Evolutionary conservation across 1,140 invertebrate genomes (phyloP).

Genomic region (Metaphire vulgaris): DNA sequence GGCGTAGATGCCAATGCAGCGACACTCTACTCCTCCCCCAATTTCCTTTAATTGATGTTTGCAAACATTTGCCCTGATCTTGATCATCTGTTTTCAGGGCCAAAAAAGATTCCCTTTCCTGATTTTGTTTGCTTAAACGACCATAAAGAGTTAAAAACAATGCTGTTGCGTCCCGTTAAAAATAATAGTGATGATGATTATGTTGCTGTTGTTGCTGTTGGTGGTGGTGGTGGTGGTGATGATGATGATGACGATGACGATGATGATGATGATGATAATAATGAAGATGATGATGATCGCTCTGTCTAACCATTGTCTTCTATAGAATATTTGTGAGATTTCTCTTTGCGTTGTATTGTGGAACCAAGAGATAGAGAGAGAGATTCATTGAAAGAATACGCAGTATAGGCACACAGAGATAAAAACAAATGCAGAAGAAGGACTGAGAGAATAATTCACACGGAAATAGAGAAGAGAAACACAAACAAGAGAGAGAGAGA

Average conservation of each 20-base stretch:
- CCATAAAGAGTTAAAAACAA: not conserved
- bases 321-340: too few relatives aligned
- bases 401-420: too few relatives aligned
- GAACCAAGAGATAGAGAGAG: not conserved
- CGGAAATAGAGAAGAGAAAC: not conserved
- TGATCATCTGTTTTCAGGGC: too few relatives aligned
- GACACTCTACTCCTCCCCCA: too few relatives aligned
- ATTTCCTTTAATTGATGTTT: too few relatives aligned
- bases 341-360: too few relatives aligned
- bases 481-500: not conserved
- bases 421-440: too few relatives aligned
- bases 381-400: not conserved
- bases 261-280: slow-evolving; percentile 7
- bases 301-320: not conserved
- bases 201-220: not conserved
- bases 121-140: too few relatives aligned
- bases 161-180: not conserved
- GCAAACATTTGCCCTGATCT: too few relatives aligned
- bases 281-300: not conserved
- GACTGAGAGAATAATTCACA: not conserved
- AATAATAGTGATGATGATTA: slow-evolving; percentile 5
- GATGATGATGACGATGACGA: slow-evolving; percentile 9
- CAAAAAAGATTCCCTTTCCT: too few relatives aligned
- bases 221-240: not conserved
- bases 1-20: too few relatives aligned